Base-by-base conservation (phyloP, 1,140 invertebrate species). In the Eciton burchellii region DNA sequence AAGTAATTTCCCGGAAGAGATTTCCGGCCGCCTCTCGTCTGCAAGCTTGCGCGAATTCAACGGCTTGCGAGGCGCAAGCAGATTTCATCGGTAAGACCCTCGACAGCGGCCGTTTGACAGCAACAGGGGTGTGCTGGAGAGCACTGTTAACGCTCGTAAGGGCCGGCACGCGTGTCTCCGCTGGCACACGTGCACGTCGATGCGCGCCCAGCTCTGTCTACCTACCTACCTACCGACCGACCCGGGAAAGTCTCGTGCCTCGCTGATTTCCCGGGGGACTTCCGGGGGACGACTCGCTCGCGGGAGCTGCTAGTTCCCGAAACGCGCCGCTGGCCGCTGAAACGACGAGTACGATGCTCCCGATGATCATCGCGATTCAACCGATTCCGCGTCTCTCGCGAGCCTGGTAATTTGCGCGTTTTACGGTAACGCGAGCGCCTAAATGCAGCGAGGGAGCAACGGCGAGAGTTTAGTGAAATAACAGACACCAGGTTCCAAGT, bases 201-300 rank as follows among this genome's bases (percentile, higher is more conserved):
- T 76, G 60, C 76, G 63, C 24, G 62, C 72, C 86, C 19, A 29
- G 43, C 45, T 56, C 60, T 65, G 65, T 59, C 60, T 59, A 72
- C 41, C 74, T 82, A 74, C 71, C 49, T 60, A 49, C 43, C 41
- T 57, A 77, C 56, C 57, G 29, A 57, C 70, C 41, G 59, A 83
- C 45, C 60, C 65, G 54, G 68, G 66, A 14, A 88, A 89, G 88
- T 88, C 88, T 85, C 74, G 88, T 92, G 92, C 93, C 91, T 94
- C 90, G 29, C 88, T 94, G 92, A 94, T 93, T 94, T 94, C 92
- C 93, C 92, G 45, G 60, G 93, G 91, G 74, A 92, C 90, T 87
- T 84, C 66, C 52, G 76, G 59, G 68, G 57, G 68, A 66, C 85
- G 84, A 83, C 85, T 86, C 81, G 88, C 85, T 84, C 79, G 21